Base-by-base conservation (phyloP, 2,113 vertebrate species). In the Gnathonemus echidnorhynchus region DNA sequence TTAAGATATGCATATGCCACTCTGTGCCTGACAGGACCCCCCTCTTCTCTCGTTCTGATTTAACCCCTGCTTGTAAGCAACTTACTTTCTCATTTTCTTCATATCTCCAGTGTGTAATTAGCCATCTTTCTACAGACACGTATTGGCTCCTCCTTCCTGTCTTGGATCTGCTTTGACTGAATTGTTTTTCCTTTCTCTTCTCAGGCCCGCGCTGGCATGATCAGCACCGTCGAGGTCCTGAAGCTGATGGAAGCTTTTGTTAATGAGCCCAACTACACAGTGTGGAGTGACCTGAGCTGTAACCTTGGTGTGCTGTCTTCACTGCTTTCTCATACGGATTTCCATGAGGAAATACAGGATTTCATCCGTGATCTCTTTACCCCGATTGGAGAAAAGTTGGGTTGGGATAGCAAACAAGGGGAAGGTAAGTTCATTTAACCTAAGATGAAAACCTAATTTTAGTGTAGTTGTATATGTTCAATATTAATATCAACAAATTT, bases 191-290 rank as follows among this genome's bases (percentile, higher is more conserved):
- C 87, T 21, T 24, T 48, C 42, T 39, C n/a, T 7, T 58, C 90
- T 89, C 95, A 99, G 98, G 97, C 98, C 91, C 97, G 98, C 93
- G 98, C 98, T 92, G 98, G 98, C 92, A 98, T 99, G 96, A 97
- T 98, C 95, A 98, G 97, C 96, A 99, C 98, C 45, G 98, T 98
- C 94, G 97, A 99, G 94, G 98, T 99, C 92, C 96, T 99, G 92
- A 98, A 97, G 94, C 95, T 99, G 95, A 99, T 99, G 98, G 98
- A 99, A 94, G 98, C 98, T n/a, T 99, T 99, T 91, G 96, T 99
- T 95, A 99, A 98, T 90, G 98, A 99, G 94, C 98, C 98, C 90
- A 99, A 99, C 96, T 99, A 99, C 94, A 99, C 98, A 0, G 98
- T 99, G 93, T 99, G 98, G 98, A 99, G 98, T 87, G 98, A 99